Base-by-base conservation (phyloP, 1,140 invertebrate species). In the Leptinotarsa defecta region DNA sequence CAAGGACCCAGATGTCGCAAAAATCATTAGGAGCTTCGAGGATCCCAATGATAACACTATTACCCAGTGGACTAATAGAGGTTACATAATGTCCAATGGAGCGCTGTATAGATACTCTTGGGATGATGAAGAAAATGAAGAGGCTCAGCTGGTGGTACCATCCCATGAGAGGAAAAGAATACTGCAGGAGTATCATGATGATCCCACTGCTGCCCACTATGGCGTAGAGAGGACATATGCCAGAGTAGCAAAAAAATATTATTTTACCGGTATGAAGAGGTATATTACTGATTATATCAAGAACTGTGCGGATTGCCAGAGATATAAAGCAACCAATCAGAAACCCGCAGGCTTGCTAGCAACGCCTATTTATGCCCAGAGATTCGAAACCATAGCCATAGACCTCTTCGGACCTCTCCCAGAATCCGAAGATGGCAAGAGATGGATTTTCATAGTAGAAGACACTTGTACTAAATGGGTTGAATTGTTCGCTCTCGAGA, bases 81-180 rank as follows among this genome's bases (percentile, higher is more conserved):
- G 80, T 6, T 82, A 82, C 67, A 20, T 80, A 13, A 49, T 83
- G 61, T 43, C 65, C 15, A 49, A 79, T 63, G 82, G 81, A 13
- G 3, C 17, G 17, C 3, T 52, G 11, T 52, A 52, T 17, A 52
- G 2, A 17, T 52, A 52, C 49, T 52, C 49, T 17, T 52, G 49
- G 49, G 5, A 20, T 24, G 24, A 24, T 13, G 78, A 80, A 48
- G 68, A 68, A 15, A 80, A 84, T 19, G 71, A 76, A 13, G 81
- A 49, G 27, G 73, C 80, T 1, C 77, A 81, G 49, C 57, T 83
- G 4, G 79, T 82, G 3, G 78, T 83, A 2, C 77, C 80, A 52
- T 13, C 49, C 2, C 49, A 52, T 17, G 3, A 52, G 49, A 52
- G 49, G 2, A 52, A 13, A 17, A 52, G 3, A 52, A 17, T 52